These are phyloP conservation scores for Bradypodion pumilum DNA, from an alignment of 2,797 vertebrate genomes.

Conservation along the genomic window DNA sequence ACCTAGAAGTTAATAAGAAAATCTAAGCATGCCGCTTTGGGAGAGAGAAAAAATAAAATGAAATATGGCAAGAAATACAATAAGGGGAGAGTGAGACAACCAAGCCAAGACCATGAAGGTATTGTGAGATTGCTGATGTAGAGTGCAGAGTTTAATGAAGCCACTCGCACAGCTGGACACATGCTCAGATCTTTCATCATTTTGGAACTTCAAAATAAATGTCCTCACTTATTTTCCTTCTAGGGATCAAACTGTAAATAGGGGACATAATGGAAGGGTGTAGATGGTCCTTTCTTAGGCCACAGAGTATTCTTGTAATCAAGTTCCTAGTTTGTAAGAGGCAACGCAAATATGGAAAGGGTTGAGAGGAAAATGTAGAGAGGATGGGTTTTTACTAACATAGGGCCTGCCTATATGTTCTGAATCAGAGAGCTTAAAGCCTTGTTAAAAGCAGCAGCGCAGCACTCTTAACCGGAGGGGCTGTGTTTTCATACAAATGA, in stretches of 20 bases:
- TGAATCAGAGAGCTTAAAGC: conserved; percentile 77
- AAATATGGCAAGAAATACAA: too few species aligned
- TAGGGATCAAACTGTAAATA: background rate
- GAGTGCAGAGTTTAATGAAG: background rate
- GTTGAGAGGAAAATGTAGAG: conserved; percentile 16
- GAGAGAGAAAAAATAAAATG: background rate
- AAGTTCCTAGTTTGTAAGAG: background rate
- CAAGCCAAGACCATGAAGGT: background rate
- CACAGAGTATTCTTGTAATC: background rate
- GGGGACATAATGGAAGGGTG: background rate
- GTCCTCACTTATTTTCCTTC: background rate
- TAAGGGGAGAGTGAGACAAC: background rate
- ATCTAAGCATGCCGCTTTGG: background rate
- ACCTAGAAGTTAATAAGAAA: background rate
- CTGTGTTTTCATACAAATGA: conserved; percentile 95
- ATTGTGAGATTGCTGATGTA: too few species aligned
- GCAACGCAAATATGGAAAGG: conserved; percentile 3
- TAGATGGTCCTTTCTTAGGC: background rate
- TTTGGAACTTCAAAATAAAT: background rate
- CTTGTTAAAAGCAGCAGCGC: conserved; percentile 82
- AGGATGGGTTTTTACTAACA: conserved; percentile 58
- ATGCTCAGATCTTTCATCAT: background rate
- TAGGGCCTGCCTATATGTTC: conserved; percentile 59
- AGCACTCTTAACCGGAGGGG: conserved; percentile 90
- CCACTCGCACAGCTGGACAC: background rate